Base-by-base conservation (phyloP, 1,140 invertebrate genomes). In the Pseudomyrmex dendroicus region DNA sequence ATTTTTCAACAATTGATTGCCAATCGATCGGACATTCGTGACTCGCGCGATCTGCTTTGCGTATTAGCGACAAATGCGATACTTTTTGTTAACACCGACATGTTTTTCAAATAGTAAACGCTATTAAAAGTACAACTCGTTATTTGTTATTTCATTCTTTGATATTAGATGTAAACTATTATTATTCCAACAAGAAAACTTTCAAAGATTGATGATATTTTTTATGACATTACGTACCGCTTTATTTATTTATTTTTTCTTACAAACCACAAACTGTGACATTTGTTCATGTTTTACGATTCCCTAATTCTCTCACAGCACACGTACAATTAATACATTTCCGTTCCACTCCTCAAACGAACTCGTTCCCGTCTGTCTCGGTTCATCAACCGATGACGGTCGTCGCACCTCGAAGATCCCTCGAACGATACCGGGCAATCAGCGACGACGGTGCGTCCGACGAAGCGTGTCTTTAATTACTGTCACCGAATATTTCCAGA, bases 401-500 rank as follows among this genome's bases (percentile, higher is more conserved):
- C 68, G 52, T 57, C 56, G 52, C 48, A 44, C 5, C 52, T 82
- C 64, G 56, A 84, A 86, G 82, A 87, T 87, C 63, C 10, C 15
- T 63, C 13, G 48, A 15, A 48, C 46, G 68, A 83, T 84, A 63
- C 20, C 10, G 15, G 20, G 17, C 62, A 35, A 83, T 85, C 72
- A 70, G 7, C 44, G 15, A 46, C 20, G 44, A 12, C 35, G 62
- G 22, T 0, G 15, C 50, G 50, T 46, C 13, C 44, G 77, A 59
- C 50, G 86, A 50, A 68, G 68, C 87, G 80, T 85, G 84, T 86
- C 86, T 86, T 86, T 89, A 89, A 89, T 89, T 89, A 86, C 86
- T 72, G 84, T 88, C 84, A 63, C 72, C 73, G 78, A 88, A 88
- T 89, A 88, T 88, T 85, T 88, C 35, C 84, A 85, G 73, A 89